phyloP scores from a whole-genome alignment of 1,140 invertebrate genomes.

The Drosophila nigromelanica region DNA sequence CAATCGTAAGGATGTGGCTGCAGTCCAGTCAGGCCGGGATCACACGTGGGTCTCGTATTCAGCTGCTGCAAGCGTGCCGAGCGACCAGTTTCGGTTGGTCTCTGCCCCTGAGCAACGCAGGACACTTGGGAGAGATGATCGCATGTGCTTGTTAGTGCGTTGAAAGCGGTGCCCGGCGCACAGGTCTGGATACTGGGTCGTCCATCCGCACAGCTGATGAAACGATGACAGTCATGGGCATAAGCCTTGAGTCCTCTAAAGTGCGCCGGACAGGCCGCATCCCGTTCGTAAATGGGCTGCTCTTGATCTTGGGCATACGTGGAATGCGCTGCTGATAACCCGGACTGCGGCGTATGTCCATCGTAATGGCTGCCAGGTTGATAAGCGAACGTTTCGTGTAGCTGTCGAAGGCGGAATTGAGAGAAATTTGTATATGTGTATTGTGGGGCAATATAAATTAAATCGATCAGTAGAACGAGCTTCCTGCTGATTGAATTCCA shows the following conservation, averaged over 20 bases:
- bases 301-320: slow-evolving; percentile 37
- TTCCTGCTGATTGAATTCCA: slow-evolving; percentile 20
- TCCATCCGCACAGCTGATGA: slow-evolving; percentile 88
- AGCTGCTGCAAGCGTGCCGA: slow-evolving; percentile 46
- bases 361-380: slow-evolving; percentile 52
- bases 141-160: slow-evolving; percentile 86
- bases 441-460: background rate
- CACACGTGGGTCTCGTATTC: slow-evolving; percentile 76
- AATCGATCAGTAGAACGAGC: background rate
- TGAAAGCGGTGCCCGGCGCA: slow-evolving; percentile 88
- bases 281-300: slow-evolving; percentile 62
- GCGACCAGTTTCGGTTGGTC: slow-evolving; percentile 10
- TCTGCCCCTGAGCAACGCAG: slow-evolving; percentile 10
- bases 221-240: slow-evolving; percentile 87
- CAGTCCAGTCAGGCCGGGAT: slow-evolving; percentile 84
- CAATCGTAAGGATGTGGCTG: slow-evolving; percentile 87
- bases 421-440: slow-evolving; percentile 1
- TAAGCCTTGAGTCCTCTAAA: slow-evolving; percentile 87
- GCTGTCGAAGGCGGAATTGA: slow-evolving; percentile 63
- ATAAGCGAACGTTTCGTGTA: slow-evolving; percentile 58
- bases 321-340: slow-evolving; percentile 57
- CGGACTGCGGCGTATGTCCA: slow-evolving; percentile 43
- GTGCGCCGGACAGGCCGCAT: slow-evolving; percentile 85
- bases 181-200: slow-evolving; percentile 86
- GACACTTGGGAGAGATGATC: slow-evolving; percentile 85